Evolutionary conservation across 2,113 vertebrate genomes (phyloP).

Genomic region (Illadopsis cleaveri): DNA sequence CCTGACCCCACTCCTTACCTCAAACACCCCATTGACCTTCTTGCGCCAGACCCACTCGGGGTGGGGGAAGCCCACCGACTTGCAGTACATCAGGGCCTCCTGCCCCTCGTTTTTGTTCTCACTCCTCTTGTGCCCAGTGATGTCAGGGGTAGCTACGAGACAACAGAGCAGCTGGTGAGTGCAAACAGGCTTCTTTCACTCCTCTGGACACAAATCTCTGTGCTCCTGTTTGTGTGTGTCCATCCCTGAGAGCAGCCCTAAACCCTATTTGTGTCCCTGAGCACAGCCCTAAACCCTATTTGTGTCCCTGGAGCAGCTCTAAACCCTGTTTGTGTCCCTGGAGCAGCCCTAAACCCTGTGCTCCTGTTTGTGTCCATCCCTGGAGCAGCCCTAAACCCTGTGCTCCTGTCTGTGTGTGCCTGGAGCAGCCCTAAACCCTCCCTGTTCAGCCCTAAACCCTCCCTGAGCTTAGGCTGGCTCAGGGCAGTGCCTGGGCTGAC

Average conservation of each 20-base stretch:
- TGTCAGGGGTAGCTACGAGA: constrained; percentile 84
- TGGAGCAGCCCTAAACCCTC: not conserved
- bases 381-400: not conserved
- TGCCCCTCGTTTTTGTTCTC: constrained; percentile 98
- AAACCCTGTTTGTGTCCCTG: not conserved
- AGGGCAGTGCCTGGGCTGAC: constrained; percentile 38
- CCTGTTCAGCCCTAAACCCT: not conserved
- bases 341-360: not conserved
- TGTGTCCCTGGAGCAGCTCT: not conserved
- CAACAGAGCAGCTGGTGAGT: not conserved
- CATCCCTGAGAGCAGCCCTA: not conserved
- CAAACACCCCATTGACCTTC: constrained; percentile 73
- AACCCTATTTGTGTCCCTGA: too few relatives aligned
- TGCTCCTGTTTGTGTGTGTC: not conserved
- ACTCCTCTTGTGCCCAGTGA: constrained; percentile 92
- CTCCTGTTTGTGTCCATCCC: too few relatives aligned
- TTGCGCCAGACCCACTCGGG: constrained; percentile 92
- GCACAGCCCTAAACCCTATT: not conserved
- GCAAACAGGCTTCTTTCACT: not conserved
- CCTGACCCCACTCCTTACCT: constrained; percentile 13
- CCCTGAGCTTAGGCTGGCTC: constrained; percentile 1
- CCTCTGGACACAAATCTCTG: too few relatives aligned
- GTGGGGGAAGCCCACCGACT: constrained; percentile 93
- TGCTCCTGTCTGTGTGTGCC: not conserved
- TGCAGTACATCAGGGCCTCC: constrained; percentile 91